Base-by-base conservation (phyloP, 1,140 invertebrate species). In the Sitodiplosis mosellana region DNA sequence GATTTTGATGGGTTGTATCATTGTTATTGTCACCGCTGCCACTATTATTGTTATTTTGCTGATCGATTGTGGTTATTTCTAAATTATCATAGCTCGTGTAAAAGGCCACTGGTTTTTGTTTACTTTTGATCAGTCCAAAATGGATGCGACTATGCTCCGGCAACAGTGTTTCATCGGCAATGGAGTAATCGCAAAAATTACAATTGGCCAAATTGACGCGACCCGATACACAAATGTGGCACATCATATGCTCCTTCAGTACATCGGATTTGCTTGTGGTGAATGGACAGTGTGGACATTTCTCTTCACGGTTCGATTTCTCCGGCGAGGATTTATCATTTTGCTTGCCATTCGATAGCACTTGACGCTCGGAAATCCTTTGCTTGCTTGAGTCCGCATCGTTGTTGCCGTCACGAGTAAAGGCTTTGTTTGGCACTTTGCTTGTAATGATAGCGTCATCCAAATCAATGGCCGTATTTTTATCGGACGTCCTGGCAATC, bases 131-230 rank as follows among this genome's bases (percentile, higher is more conserved):
- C 41, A 21, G n/a, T 11, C n/a, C 17, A 21, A 64, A 63, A n/a
- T 64, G 62, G 21, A 64, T 41, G 0, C 53, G 47, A 2, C 53
- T 60, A 47, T 64, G 62, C 42, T 61, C 58, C 17, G 59, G 59
- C 18, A 64, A 49, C 12, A 56, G 48, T 0, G 52, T 15, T 18
- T 58, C 55, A 1, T 52, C 52, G 5, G 14, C 20, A 0, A 83
- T 82, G 22, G 78, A 76, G 61, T 89, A 92, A 57, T 82, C 80
- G 64, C 88, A 92, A 51, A 80, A 75, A n/a, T 75, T 73, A 57
- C 87, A 92, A 51, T 80, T 80, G 56, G 78, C 76, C 17, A 75
- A 69, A 19, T 76, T 77, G 17, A 75, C 71, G 1, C 78, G 74
- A 0, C 78, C 78, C 49, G 83, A 80, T 42, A 85, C 60, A 7